Percentiles rank a stretch among this genome's conserved stretches.
Conservation (phyloP, 2,888 invertebrate genomes). For the Hypomecis atomaria region DNA sequence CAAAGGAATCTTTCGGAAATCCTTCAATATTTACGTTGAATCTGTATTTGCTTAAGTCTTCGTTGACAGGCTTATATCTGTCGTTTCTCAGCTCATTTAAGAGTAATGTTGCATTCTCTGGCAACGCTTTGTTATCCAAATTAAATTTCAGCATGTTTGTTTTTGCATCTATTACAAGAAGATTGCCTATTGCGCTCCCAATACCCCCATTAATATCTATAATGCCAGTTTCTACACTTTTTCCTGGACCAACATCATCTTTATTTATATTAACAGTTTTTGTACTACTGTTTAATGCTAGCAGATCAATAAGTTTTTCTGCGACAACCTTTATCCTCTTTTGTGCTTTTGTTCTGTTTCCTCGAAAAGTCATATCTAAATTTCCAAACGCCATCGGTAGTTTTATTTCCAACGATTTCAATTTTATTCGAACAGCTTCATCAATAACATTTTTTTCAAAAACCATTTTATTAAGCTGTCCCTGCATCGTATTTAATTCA, state of each 20-base stretch:
- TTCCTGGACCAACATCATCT: conserved; percentile 43
- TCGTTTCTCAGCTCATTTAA: conserved; percentile 35
- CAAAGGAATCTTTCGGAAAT: conserved; percentile 43
- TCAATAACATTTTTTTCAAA: conserved; percentile 40
- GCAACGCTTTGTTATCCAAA: conserved; percentile 28
- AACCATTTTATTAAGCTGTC: conserved; percentile 41
- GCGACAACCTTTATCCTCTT: conserved; percentile 35
- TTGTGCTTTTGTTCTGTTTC: conserved; percentile 26
- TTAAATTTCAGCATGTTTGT: conserved; percentile 47
- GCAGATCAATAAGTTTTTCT: conserved; percentile 26
- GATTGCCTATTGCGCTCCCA: conserved; percentile 53
- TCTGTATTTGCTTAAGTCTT: conserved; percentile 38
- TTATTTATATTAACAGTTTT: conserved; percentile 43
- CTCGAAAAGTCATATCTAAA: conserved; percentile 44
- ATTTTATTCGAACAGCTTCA: conserved; percentile 43
- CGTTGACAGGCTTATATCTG: conserved; percentile 12
- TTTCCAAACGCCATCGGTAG: conserved; percentile 52
- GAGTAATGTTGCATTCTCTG: conserved; percentile 45
- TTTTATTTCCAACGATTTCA: conserved; percentile 42
- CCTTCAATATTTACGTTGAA: neutral
- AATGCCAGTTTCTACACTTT: conserved; percentile 44
- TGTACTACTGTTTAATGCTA: conserved; percentile 22
- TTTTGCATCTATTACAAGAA: conserved; percentile 43
- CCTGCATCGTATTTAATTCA: conserved; percentile 33
- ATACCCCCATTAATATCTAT: conserved; percentile 48